Evolutionary conservation across 2,888 invertebrate species (phyloP).

Genomic region (Eugnorisma glareosa): DNA sequence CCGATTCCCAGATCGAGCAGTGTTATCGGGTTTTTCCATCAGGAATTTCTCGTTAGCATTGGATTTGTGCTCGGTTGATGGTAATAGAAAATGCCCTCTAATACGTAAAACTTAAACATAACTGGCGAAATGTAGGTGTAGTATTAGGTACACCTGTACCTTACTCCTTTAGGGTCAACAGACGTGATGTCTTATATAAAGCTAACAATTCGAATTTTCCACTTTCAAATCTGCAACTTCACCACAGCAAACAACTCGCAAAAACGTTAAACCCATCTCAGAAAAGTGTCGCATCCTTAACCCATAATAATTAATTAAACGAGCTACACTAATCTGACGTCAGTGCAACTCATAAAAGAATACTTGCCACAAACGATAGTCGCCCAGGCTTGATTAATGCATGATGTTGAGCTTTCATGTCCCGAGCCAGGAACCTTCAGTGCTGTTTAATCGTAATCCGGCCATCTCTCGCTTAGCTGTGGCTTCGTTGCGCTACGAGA

Average conservation of each 20-base stretch:
- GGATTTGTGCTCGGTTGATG: not conserved
- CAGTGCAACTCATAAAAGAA: constrained; percentile 62
- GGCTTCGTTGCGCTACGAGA: constrained; percentile 16
- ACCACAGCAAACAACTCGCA: constrained; percentile 12
- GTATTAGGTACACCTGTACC: not conserved
- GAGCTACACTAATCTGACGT: constrained; percentile 57
- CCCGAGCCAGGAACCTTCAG: constrained; percentile 27
- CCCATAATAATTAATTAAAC: constrained; percentile 63
- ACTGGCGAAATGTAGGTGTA: not conserved
- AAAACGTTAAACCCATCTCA: constrained; percentile 54
- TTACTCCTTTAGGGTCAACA: not conserved
- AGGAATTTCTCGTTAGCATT: not conserved
- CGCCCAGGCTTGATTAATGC: constrained; percentile 60
- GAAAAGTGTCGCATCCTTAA: constrained; percentile 59
- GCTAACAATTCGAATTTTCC: not conserved
- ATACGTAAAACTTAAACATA: not conserved
- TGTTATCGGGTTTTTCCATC: not conserved
- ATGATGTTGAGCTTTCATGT: constrained; percentile 54
- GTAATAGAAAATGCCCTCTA: not conserved
- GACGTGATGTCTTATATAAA: not conserved
- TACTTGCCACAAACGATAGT: constrained; percentile 59
- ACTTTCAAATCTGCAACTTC: constrained; percentile 9
- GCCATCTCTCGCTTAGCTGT: constrained; percentile 45
- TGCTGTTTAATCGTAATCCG: constrained; percentile 50
- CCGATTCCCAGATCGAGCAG: not conserved